Base-by-base conservation (phyloP, 2,113 vertebrate genomes). In the Bubo blakistoni region DNA sequence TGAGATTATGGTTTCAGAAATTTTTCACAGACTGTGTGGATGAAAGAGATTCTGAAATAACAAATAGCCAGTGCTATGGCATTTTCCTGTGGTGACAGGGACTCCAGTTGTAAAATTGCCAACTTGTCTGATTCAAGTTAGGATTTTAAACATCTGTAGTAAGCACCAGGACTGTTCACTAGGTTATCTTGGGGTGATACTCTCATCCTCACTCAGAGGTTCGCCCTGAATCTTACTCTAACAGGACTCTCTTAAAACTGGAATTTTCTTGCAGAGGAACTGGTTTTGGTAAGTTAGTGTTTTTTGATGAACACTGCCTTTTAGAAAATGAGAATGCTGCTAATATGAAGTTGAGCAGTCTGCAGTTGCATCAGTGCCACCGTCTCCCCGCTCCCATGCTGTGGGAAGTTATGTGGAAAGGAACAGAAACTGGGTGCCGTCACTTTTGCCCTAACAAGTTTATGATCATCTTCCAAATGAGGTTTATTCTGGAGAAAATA, bases 331-430 rank as follows among this genome's bases (percentile, higher is more conserved):
- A 38, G 21, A 26, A 9, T 34, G 46, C 36, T 88, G 44, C 16
- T 67, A 9, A 38, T 34, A 34, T 71, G 57, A 38, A 63, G 34
- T 32, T 70, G 26, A 81, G 55, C 34, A 12, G 3, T 36, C 13
- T 57, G 65, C 15, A 29, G 42, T 14, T 86, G 80, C 46, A 67
- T 32, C 40, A 34, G 26, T 52, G 63, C 27, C 11, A 34, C 44
- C 32, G 77, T 46, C 84, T 84, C 20, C n/a, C 34, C 0, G 0
- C 32, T 84, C 15, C 10, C 3, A 18, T 65, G 34, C 7, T 1
- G 13, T 82, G 22, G n/a, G 42, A 54, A 59, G 61, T 15, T 38
- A 26, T 3, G 3, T 3, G 2, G 88, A 72, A 79, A 61, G 74
- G 57, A 89, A 11, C 13, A 66, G 83, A 74, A 90, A 62, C 18